phyloP scores from a whole-genome alignment of 2,113 vertebrate genomes.

The Neolamprologus variostigma region DNA sequence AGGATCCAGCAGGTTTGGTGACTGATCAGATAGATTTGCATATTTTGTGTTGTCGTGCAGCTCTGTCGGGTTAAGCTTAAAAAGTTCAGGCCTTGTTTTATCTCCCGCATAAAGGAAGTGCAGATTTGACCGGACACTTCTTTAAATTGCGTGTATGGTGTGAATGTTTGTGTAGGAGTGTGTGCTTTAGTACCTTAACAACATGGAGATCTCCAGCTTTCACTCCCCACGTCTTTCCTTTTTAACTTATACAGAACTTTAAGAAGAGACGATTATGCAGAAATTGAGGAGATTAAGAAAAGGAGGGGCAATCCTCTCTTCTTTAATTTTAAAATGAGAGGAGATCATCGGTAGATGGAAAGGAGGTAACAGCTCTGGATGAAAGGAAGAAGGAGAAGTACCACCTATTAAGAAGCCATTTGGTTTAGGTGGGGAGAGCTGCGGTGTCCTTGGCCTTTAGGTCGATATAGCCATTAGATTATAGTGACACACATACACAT shows the following conservation, averaged over 20 bases:
- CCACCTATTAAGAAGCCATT: constrained; percentile 1
- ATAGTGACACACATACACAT: neutral
- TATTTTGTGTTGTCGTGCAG: neutral
- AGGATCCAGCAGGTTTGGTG: neutral
- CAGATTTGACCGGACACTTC: neutral
- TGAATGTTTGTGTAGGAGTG: neutral
- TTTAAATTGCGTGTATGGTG: neutral
- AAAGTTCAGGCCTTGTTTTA: neutral
- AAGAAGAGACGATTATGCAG: constrained; percentile 4
- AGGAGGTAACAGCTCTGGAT: neutral
- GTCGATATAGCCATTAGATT: constrained; percentile 53
- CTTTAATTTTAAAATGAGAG: neutral
- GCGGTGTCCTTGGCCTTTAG: constrained; percentile 31
- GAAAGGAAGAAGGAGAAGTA: neutral
- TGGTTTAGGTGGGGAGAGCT: neutral
- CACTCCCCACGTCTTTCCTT: neutral
- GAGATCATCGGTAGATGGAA: neutral
- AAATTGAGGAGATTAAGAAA: constrained; percentile 6
- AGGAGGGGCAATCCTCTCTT: neutral
- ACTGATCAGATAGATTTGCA: neutral
- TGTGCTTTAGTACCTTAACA: neutral
- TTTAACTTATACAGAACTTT: neutral
- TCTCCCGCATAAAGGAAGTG: neutral
- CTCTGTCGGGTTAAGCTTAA: neutral
- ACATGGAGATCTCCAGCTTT: neutral